Conservation (phyloP, 2,888 invertebrate genomes). For the Rapana venosa region DNA sequence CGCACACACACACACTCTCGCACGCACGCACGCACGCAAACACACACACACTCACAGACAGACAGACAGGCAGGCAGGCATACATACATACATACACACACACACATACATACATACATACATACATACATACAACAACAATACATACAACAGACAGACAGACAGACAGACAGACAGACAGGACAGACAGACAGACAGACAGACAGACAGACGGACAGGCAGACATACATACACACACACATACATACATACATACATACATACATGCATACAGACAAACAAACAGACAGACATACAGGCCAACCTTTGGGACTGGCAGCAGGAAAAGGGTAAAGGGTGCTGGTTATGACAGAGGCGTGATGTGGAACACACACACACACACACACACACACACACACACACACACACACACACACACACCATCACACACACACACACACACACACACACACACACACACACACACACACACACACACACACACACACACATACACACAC, state of each 20-base stretch:
- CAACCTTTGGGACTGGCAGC: no score
- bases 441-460: background rate
- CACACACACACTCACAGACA: no score
- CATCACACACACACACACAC: background rate
- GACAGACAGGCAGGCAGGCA: no score
- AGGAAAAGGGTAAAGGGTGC: no score
- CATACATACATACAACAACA: no score
- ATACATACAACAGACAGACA: no score
- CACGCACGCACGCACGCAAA: no score
- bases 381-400: background rate
- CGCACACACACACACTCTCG: background rate
- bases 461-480: background rate
- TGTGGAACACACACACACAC: background rate
- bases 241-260: background rate
- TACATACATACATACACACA: no score
- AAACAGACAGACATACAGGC: no score
- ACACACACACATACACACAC: background rate
- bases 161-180: no score
- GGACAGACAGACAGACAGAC: background rate
- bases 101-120: background rate
- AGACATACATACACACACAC: background rate
- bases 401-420: background rate
- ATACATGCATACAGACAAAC: no score
- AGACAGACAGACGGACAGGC: background rate
- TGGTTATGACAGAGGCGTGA: no score